Evolutionary conservation across 2,888 invertebrate species (phyloP), one percentile per base, ranked within the genome.

Genomic region (Calameuta idolon): DNA sequence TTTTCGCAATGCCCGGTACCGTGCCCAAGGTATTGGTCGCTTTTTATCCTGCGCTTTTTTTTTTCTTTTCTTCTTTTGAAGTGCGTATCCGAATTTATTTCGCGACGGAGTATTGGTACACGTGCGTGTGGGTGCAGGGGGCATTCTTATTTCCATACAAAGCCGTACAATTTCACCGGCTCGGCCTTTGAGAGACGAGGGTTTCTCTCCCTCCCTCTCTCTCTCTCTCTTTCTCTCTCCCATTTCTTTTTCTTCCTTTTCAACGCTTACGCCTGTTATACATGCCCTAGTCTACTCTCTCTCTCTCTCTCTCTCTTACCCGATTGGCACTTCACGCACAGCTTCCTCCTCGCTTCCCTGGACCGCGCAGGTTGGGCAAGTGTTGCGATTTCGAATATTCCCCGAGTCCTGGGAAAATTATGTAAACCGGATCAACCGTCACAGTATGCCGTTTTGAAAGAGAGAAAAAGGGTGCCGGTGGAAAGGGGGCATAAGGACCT

Each of bases 81-180:
- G 85, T 85, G 84, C 82, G 83, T 84, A 84, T 84, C 83, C 83
- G 87, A 87, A 84, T 85, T 86, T 88, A 84, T 82, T 87, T 85
- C 84, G 81, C 79, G 78, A 77, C 79, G 81, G 75, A 75, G 81
- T 78, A 81, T 80, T 77, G 77, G 80, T 35, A 15, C 37, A 80
- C 76, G 79, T 78, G 73, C 78, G 81, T 80, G 80, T 79, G 82
- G 84, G 83, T 83, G 82, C 82, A 83, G 82, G 81, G 84, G 86
- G 85, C 86, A 88, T 89, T 88, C 89, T 88, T 88, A 88, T 88
- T 88, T 89, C 87, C 89, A 88, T 88, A 89, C 88, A 88, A 88
- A 88, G 88, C 88, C 88, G 73, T 85, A 87, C 89, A 87, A 89
- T 88, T 89, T 87, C 84, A 87, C 86, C 85, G 84, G 84, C 81